These are phyloP conservation scores for Peromyscus nudipes DNA, from an alignment of 2,797 vertebrate species.

Conservation along the genomic window DNA sequence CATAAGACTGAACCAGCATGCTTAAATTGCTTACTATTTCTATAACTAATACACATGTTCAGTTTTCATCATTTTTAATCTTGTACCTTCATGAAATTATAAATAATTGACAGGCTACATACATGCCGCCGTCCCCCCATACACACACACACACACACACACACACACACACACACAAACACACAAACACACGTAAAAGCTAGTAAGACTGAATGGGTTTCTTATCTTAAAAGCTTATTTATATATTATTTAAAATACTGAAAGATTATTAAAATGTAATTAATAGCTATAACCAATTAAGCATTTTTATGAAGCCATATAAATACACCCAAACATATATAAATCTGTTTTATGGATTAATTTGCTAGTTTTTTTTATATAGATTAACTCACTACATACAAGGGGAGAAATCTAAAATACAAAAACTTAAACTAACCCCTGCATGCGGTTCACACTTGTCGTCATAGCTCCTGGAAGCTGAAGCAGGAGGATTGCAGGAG, in stretches of 20 bases:
- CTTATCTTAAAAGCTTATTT: conserved; percentile 3
- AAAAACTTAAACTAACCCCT: not conserved
- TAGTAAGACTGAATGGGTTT: conserved; percentile 9
- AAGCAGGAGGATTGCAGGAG: not conserved
- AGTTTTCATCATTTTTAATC: conserved; percentile 31
- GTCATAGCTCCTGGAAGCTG: not conserved
- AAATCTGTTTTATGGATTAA: conserved; percentile 13
- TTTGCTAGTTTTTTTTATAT: conserved; percentile 3
- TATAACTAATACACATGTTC: not conserved
- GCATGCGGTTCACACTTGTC: not conserved
- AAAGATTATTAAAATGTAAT: conserved; percentile 36
- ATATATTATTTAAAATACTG: not conserved
- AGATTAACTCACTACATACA: not conserved
- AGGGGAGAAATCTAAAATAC: conserved; percentile 41
- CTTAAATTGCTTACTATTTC: conserved; percentile 12
- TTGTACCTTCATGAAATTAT: conserved; percentile 53
- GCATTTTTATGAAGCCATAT: conserved; percentile 5
- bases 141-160: not conserved
- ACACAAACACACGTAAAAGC: not conserved
- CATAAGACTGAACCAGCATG: conserved; percentile 49
- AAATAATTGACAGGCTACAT: conserved; percentile 60
- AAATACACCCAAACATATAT: conserved; percentile 12
- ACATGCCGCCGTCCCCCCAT: rapidly evolving
- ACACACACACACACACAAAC: not conserved
- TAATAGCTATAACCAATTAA: conserved; percentile 30